Evolutionary conservation across 2,113 vertebrate species (phyloP).

Genomic region (Python bivittatus): DNA sequence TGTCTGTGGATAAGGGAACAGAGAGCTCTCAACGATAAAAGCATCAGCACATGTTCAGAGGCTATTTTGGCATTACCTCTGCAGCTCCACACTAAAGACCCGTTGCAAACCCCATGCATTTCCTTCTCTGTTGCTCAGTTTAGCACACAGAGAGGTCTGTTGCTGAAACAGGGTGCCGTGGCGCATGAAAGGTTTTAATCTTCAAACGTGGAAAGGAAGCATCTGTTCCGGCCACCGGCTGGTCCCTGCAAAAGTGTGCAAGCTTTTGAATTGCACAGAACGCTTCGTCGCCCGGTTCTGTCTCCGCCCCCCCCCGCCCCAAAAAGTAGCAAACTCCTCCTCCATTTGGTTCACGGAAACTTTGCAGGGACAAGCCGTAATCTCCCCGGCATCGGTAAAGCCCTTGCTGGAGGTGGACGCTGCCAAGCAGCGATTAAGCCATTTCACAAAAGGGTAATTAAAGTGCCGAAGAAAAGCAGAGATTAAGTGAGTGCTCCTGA

Average conservation of each 20-base stretch:
- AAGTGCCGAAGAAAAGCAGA: background rate
- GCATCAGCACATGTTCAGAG: background rate
- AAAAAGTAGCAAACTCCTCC: background rate
- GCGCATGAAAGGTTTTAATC: background rate
- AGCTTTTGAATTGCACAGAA: background rate
- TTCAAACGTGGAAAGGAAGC: background rate
- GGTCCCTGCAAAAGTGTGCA: background rate
- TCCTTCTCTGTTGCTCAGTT: background rate
- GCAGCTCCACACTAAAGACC: background rate
- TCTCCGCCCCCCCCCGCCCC: background rate
- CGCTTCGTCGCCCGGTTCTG: background rate
- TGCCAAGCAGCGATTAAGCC: background rate
- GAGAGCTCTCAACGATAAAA: background rate
- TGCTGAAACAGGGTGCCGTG: background rate
- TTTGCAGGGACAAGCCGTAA: background rate
- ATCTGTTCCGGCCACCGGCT: background rate
- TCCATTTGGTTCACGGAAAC: background rate
- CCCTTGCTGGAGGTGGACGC: background rate
- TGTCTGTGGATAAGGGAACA: no score
- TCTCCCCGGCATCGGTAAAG: rapidly evolving
- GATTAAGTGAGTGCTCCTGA: background rate
- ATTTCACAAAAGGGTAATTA: background rate
- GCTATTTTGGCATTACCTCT: background rate
- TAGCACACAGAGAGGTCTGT: background rate
- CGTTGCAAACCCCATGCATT: background rate